Evolutionary conservation across 2,113 vertebrate genomes (phyloP).

Genomic region (pig (Sus scrofa)): T2T-Sscrofa CM000821.6:20751501-20752000

Average conservation of each 20-base stretch:
- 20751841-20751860: conserved; percentile 2
- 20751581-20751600: background rate
- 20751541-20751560: background rate
- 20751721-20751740: background rate
- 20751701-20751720: background rate
- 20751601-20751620: background rate
- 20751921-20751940: conserved; percentile 18
- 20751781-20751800: background rate
- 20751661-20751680: too few relatives aligned
- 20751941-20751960: background rate
- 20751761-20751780: background rate
- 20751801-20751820: conserved; percentile 14
- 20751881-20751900: background rate
- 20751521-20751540: background rate
- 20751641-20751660: background rate
- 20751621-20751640: background rate
- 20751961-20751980: background rate
- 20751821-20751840: background rate
- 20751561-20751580: background rate
- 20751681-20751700: background rate
- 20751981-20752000: background rate
- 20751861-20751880: background rate
- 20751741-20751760: background rate
- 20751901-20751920: background rate
- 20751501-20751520: background rate